Percentiles rank a stretch among this genome's conserved stretches.
These are phyloP conservation scores for Adelognathus sp. DNA, from an alignment of 2,888 invertebrate species.

Conservation along the genomic window DNA sequence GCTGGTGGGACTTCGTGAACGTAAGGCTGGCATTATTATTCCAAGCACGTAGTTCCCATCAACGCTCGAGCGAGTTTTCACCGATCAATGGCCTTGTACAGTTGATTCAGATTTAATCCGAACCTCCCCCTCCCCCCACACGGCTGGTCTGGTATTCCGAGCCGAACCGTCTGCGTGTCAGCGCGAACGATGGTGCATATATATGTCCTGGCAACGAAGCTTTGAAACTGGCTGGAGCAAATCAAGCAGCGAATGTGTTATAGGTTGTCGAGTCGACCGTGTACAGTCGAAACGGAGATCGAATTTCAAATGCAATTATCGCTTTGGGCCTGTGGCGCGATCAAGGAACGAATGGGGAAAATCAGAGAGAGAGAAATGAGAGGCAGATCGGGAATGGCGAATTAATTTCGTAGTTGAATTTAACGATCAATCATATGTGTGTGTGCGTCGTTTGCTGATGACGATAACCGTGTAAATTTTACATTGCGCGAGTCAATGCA, in stretches of 20 bases:
- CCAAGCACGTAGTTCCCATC: slow-evolving; percentile 58
- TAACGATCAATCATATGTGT: slow-evolving; percentile 15
- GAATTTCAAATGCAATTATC: slow-evolving; percentile 56
- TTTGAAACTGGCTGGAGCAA: slow-evolving; percentile 34
- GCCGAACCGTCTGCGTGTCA: neutral
- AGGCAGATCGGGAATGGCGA: slow-evolving; percentile 4
- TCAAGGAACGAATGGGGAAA: slow-evolving; percentile 19
- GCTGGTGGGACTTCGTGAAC: neutral
- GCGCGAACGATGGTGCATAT: neutral
- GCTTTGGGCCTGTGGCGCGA: slow-evolving; percentile 7
- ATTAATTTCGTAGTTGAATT: slow-evolving; percentile 47
- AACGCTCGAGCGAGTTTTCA: slow-evolving; percentile 45
- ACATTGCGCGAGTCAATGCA: neutral
- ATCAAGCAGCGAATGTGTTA: neutral
- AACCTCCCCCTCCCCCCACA: neutral
- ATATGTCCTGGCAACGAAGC: neutral
- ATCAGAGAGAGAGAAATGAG: neutral
- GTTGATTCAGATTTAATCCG: slow-evolving; percentile 62
- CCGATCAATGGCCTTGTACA: slow-evolving; percentile 48
- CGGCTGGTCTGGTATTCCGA: neutral
- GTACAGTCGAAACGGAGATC: slow-evolving; percentile 48
- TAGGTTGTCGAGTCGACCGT: no score
- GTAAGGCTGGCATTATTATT: slow-evolving; percentile 56
- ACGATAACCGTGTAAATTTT: no score
- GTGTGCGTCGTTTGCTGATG: neutral